Evolutionary conservation across 2,113 vertebrate species (phyloP).

Genomic region (Xenopus laevis): DNA sequence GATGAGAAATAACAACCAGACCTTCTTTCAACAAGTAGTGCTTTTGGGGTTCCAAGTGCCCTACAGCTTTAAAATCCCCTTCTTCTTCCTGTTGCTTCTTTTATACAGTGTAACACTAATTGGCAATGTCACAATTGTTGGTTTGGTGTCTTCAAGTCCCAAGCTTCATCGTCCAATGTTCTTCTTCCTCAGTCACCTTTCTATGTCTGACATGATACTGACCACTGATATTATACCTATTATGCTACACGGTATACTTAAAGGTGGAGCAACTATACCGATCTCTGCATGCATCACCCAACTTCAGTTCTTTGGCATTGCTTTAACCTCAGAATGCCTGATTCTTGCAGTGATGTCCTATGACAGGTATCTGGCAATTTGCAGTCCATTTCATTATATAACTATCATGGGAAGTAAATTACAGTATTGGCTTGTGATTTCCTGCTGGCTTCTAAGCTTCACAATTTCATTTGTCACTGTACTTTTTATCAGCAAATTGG

Average conservation of each 20-base stretch:
- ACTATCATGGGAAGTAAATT: conserved; percentile 43
- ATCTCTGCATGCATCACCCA: background rate
- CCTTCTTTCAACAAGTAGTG: background rate
- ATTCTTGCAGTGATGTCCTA: conserved; percentile 49
- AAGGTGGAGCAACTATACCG: conserved; percentile 1
- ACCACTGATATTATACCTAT: background rate
- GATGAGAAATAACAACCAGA: background rate
- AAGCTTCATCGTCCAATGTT: conserved; percentile 9
- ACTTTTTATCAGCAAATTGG: conserved; percentile 46
- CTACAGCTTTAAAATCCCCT: background rate
- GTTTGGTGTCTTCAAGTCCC: background rate
- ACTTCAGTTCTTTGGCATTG: conserved; percentile 7
- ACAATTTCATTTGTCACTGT: conserved; percentile 44
- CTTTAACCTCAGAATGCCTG: conserved; percentile 43
- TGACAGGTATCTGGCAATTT: conserved; percentile 50
- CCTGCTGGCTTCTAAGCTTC: conserved; percentile 48
- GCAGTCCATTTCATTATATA: conserved; percentile 46
- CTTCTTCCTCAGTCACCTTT: conserved; percentile 6
- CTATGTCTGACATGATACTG: background rate
- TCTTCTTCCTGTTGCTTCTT: background rate
- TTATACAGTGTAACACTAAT: background rate
- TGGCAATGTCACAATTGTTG: background rate
- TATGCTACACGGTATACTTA: background rate
- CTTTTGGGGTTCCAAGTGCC: background rate
- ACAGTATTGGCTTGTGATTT: conserved; percentile 44